A percentile compares a stretch with the other conserved stretches of the same genome.
These are phyloP conservation scores for Arge pagana DNA, from an alignment of 2,888 invertebrate species.

Conservation along the genomic window DNA sequence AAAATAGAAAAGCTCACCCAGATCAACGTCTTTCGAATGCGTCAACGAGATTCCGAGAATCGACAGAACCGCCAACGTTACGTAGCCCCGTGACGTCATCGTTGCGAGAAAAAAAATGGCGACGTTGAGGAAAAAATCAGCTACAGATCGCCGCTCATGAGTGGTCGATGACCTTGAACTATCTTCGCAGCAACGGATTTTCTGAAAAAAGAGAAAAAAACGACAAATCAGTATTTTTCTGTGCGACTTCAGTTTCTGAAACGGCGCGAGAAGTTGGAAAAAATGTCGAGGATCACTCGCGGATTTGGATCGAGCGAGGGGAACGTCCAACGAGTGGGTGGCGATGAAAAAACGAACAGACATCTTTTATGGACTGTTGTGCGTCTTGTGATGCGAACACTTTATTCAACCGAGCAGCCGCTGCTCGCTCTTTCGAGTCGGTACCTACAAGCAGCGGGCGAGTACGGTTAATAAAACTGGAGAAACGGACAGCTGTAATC, in stretches of 20 bases:
- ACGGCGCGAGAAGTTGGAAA: constrained; percentile 15
- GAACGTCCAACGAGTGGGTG: no score
- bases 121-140: constrained; percentile 27
- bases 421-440: no score
- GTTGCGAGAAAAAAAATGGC: constrained; percentile 32
- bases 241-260: background rate
- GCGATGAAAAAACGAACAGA: no score
- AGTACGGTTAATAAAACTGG: no score
- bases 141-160: constrained; percentile 40
- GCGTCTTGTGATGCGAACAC: no score
- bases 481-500: no score
- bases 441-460: no score
- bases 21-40: constrained; percentile 38
- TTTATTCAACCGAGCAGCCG: no score
- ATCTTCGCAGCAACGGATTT: constrained; percentile 5
- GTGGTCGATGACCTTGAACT: constrained; percentile 24
- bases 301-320: no score
- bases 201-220: constrained; percentile 39
- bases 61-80: constrained; percentile 42
- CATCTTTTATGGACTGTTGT: no score
- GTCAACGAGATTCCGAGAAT: constrained; percentile 37
- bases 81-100: constrained; percentile 43
- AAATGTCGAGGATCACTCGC: no score
- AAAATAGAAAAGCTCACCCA: constrained; percentile 41
- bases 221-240: background rate